Base-by-base conservation (phyloP, 2,797 vertebrate genomes). In the Masticophis lateralis region DNA sequence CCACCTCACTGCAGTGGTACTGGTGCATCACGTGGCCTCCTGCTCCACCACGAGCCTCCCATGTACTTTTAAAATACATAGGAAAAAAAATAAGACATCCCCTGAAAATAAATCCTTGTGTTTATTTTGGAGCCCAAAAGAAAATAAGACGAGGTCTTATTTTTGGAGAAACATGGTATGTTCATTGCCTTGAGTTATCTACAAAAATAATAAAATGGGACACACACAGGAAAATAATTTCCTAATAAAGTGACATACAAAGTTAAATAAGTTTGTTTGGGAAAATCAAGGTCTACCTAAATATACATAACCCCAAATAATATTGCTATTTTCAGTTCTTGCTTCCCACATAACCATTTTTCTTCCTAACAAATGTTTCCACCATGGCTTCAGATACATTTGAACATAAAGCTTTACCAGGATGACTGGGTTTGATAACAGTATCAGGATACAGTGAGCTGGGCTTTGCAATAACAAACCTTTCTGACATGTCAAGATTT, bases 11-110 rank as follows among this genome's bases (percentile, higher is more conserved):
- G 4, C 12, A 4, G 27, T 0, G 4, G 27, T 11, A 66, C 4
- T 28, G 12, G 61, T 4, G 4, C 27, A 11, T n/a, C 28, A n/a
- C 0, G 0, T 3, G 2, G 11, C 11, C 27, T 28, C 27, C 61
- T 66, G 61, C 12, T 0, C 61, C 4, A 1, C 61, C 0, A 4
- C 0, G 0, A 66, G 12, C 11, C 11, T n/a, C 4, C 61, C 28
- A 66, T 13, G 4, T 66, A 66, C 27, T 66, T 11, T 66, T 0
- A 66, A 66, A 66, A 28, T 66, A n/a, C 61, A 66, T 66, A 12
- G 27, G 0, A 13, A 66, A 60, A 61, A 61, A n/a, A 66, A 13
- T 66, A 66, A 66, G 27, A 66, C 25, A 63, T 28, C 61, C 61
- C 12, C 27, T n/a, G 28, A 66, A 66, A 66, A n/a, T 66, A 66